These are phyloP conservation scores for Pantelozetes paolii DNA, from an alignment of 2,888 invertebrate species.

Conservation along the genomic window DNA sequence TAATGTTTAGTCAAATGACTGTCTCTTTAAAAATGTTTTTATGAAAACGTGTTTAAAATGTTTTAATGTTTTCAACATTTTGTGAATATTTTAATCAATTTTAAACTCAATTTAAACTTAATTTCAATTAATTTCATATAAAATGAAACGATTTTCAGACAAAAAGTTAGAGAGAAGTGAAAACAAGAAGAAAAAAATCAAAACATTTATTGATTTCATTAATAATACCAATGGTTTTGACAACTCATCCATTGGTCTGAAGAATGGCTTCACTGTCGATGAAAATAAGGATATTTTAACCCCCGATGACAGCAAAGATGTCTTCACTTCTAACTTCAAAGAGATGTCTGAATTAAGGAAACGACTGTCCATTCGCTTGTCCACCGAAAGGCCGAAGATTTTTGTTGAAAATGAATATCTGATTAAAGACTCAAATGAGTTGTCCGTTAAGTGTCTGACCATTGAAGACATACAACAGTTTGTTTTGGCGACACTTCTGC, in stretches of 20 bases:
- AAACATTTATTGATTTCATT: constrained; percentile 43
- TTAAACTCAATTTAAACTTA: not conserved
- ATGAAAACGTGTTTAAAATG: not conserved
- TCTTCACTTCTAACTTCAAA: constrained; percentile 10
- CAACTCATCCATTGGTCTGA: not conserved
- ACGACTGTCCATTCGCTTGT: constrained; percentile 4
- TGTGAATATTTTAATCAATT: not conserved
- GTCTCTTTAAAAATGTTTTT: too few relatives aligned
- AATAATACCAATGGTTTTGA: not conserved
- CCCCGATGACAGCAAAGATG: not conserved
- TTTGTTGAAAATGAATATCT: constrained; percentile 7
- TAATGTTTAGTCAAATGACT: too few relatives aligned
- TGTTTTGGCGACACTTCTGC: constrained; percentile 29
- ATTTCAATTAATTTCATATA: not conserved
- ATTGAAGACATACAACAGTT: constrained; percentile 26
- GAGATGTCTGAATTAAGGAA: constrained; percentile 35
- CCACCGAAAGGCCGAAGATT: constrained; percentile 22
- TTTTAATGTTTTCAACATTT: not conserved
- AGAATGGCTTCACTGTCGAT: not conserved
- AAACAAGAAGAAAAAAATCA: constrained; percentile 45
- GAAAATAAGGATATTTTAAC: not conserved
- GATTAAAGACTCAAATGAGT: not conserved
- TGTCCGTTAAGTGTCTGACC: not conserved
- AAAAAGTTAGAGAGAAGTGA: constrained; percentile 1
- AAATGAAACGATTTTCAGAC: constrained; percentile 24